These are phyloP conservation scores for Rhopalosiphum maidis DNA, from an alignment of 1,140 invertebrate genomes.

Conservation along the genomic window DNA sequence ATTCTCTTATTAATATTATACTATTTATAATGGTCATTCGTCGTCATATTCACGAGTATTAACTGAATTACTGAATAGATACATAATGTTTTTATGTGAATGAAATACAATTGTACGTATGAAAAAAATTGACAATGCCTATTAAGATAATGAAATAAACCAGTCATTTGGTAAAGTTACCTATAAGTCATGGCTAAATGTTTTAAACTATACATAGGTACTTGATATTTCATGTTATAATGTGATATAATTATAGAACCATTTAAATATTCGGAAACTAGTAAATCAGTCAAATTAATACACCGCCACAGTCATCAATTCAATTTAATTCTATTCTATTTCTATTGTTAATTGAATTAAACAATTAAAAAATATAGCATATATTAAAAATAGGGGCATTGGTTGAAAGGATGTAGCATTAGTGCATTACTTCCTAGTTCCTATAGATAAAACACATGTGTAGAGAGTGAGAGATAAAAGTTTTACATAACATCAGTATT, in stretches of 20 bases:
- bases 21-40: neutral
- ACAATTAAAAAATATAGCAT: neutral
- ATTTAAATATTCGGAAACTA: neutral
- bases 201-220: neutral
- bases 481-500: conserved; percentile 14
- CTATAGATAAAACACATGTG: conserved; percentile 18
- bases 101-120: neutral
- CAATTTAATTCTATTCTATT: too few species aligned
- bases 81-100: neutral
- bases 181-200: neutral
- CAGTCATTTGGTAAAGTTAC: neutral
- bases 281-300: neutral
- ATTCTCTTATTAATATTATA: neutral
- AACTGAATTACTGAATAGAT: neutral
- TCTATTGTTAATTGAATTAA: conserved; percentile 11
- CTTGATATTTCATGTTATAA: neutral
- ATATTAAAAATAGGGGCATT: neutral
- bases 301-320: neutral
- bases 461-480: neutral
- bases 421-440: conserved; percentile 43
- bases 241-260: neutral
- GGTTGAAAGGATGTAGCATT: conserved; percentile 31
- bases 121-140: neutral
- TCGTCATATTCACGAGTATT: neutral
- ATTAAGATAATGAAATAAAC: neutral